Evolutionary conservation across 2,888 invertebrate genomes (phyloP), one percentile per base, ranked within the genome.

Genomic region (Escarpia spicata): DNA sequence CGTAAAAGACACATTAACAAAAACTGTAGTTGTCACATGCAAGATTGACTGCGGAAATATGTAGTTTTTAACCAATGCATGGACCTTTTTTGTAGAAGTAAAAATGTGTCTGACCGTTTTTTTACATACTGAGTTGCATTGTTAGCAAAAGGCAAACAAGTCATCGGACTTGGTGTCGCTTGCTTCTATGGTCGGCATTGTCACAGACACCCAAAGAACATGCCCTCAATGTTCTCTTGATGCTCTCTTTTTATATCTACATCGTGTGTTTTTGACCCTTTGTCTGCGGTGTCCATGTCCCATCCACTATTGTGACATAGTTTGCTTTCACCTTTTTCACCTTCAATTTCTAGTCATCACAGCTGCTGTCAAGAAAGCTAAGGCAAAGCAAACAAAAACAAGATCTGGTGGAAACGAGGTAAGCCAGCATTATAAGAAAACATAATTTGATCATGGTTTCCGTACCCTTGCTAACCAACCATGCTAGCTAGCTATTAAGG

Each of bases 281-380:
- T 90, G 31, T 90, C 91, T 91, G n/a, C 91, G 37, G 26, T 43
- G 26, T 12, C 52, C 52, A 52, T 15, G 15, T 10, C 43, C 43
- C 44, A 91, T 15, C 43, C 44, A 91, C 37, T 9, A 43, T 8
- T 91, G 31, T 43, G 4, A n/a, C 91, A 44, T 8, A 91, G 43
- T 10, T 10, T 44, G 44, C 43, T 90, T 92, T 92, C 15, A 8
- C 91, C 43, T 10, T 58, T 92, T 92, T 95, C 95, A 43, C 94
- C 96, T 96, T 96, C 96, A 90, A 94, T 96, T 52, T 95, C 95
- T 95, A 92, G 91, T 96, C 12, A 95, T 96, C 8, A 94, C 97
- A 3, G 97, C 97, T 92, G 97, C 97, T 4, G 95, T 97, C 90
- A 97, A 95, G 75, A 94, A 93, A 90, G 94, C 94, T 15, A 90